Evolutionary conservation across 2,113 vertebrate species (phyloP).

Genomic region (Tachycineta bicolor): DNA sequence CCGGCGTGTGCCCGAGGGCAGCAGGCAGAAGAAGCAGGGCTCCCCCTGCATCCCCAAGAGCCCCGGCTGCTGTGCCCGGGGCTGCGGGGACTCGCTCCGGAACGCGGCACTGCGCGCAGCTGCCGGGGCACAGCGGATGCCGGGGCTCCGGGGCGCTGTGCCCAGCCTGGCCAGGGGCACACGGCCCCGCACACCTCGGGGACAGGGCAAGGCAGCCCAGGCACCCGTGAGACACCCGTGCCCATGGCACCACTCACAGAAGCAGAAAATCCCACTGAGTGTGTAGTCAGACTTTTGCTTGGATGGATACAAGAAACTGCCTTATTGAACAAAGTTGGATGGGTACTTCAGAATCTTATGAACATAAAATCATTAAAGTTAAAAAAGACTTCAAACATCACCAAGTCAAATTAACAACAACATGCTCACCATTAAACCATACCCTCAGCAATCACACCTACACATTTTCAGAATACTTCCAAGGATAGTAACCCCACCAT

Average conservation of each 20-base stretch:
- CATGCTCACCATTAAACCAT: not conserved
- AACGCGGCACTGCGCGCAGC: not conserved
- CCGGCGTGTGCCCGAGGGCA: not conserved
- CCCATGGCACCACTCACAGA: not conserved
- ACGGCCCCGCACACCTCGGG: accelerated
- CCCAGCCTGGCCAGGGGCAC: not conserved
- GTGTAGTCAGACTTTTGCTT: not conserved
- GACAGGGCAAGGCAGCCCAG: not conserved
- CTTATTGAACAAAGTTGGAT: not conserved
- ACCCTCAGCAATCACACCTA: not conserved
- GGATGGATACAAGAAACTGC: not conserved
- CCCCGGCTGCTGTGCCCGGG: not conserved
- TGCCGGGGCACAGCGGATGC: accelerated
- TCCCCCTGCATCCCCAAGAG: not conserved
- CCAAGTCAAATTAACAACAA: not conserved
- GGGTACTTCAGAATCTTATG: not conserved
- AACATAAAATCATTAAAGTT: not conserved
- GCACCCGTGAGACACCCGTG: accelerated
- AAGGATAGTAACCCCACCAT: not conserved
- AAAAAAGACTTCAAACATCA: not conserved
- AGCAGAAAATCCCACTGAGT: not conserved
- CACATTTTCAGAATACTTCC: not conserved
- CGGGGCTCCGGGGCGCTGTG: not conserved
- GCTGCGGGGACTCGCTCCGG: no score
- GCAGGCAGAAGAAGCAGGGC: not conserved